Conservation (phyloP, 2,797 vertebrate species). For the Notolepis coatsorum region DNA sequence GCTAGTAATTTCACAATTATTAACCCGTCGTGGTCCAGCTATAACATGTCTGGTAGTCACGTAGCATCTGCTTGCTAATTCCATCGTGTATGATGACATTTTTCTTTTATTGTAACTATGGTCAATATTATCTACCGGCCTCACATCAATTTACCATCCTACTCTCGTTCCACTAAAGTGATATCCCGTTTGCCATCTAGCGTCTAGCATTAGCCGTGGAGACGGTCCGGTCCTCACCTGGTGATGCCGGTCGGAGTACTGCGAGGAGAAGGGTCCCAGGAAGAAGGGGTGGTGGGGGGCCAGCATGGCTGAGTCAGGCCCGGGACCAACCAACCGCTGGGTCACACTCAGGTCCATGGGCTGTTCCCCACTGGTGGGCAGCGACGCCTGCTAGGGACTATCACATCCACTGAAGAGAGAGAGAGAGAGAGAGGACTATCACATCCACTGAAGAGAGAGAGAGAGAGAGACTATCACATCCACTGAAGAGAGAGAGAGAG, state of each 20-base stretch:
- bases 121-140: no score
- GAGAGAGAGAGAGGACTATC: slow-evolving; percentile 40
- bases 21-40: no score
- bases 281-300: slow-evolving; percentile 65
- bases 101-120: no score
- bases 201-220: no score
- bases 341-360: slow-evolving; percentile 92
- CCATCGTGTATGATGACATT: no score
- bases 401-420: slow-evolving; percentile 62
- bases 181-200: no score
- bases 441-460: slow-evolving; percentile 59
- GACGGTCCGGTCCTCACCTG: slow-evolving; percentile 77
- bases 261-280: slow-evolving; percentile 58
- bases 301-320: slow-evolving; percentile 83
- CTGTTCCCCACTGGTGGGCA: slow-evolving; percentile 69
- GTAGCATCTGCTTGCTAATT: no score
- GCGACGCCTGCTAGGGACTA: slow-evolving; percentile 25
- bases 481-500: slow-evolving; percentile 45
- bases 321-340: slow-evolving; percentile 82
- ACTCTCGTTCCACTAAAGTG: no score
- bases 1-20: no score
- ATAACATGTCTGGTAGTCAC: no score
- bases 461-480: slow-evolving; percentile 63
- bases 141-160: no score
- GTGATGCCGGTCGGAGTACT: slow-evolving; percentile 78